phyloP scores from a whole-genome alignment of 2,113 vertebrate genomes.

The Promerops cafer region DNA sequence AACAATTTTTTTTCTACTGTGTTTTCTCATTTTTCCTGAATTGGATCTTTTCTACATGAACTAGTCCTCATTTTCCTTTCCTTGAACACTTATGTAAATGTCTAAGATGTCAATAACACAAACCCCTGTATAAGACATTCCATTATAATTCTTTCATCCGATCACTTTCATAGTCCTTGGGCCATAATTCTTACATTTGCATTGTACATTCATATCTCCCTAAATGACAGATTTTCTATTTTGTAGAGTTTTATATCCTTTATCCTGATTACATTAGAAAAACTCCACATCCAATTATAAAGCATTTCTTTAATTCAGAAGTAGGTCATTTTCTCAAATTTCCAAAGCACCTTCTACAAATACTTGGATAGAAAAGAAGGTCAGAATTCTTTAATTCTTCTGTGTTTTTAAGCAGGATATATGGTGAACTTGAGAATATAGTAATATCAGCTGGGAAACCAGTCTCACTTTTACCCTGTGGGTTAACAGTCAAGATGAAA shows the following conservation, averaged over 20 bases:
- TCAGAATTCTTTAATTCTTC: constrained; percentile 28
- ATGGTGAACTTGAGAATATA: not conserved
- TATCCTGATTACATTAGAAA: not conserved
- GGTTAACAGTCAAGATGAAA: not conserved
- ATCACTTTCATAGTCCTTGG: not conserved
- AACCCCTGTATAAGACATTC: not conserved
- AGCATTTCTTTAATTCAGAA: constrained; percentile 28
- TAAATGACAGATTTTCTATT: not conserved
- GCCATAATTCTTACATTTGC: not conserved
- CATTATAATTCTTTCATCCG: not conserved
- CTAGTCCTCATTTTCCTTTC: not conserved
- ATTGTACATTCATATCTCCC: not conserved
- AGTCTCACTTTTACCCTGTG: not conserved
- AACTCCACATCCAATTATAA: constrained; percentile 20
- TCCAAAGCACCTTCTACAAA: not conserved
- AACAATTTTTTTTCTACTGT: not conserved
- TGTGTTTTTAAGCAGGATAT: not conserved
- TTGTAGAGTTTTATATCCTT: not conserved
- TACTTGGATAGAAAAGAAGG: not conserved
- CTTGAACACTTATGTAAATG: not conserved
- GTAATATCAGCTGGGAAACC: not conserved
- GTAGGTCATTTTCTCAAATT: constrained; percentile 17
- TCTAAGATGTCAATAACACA: not conserved
- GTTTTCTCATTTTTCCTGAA: not conserved
- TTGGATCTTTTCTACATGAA: not conserved